Evolutionary conservation across 1,140 invertebrate species (phyloP).

Genomic region (Helicoverpa zea): DNA sequence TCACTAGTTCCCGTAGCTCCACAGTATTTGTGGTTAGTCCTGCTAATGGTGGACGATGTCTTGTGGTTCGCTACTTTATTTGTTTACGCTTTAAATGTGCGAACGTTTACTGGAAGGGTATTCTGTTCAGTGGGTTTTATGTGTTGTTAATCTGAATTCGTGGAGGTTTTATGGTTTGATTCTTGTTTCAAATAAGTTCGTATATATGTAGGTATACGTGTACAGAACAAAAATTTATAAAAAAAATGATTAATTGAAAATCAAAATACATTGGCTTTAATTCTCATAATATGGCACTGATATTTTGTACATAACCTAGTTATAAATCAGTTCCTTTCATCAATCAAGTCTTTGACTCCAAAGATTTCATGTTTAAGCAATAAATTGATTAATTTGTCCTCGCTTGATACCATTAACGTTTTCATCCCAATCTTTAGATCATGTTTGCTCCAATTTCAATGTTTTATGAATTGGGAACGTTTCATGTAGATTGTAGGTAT

Average conservation of each 20-base stretch:
- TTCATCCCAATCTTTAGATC: neutral
- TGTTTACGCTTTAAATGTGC: slow-evolving; percentile 19
- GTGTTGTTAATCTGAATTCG: neutral
- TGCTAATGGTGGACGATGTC: slow-evolving; percentile 34
- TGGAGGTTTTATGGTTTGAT: neutral
- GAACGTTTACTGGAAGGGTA: slow-evolving; percentile 7
- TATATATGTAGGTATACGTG: no score
- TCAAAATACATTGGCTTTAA: no score
- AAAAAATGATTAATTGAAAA: no score
- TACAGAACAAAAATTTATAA: no score
- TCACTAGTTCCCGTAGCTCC: no score
- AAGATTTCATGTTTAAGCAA: neutral
- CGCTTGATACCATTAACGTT: neutral
- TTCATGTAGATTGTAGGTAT: neutral
- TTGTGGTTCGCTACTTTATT: slow-evolving; percentile 16
- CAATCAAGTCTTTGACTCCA: neutral
- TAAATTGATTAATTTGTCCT: neutral
- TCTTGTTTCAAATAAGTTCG: no score
- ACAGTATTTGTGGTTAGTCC: slow-evolving; percentile 29
- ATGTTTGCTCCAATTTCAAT: slow-evolving; percentile 12
- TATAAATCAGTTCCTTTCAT: slow-evolving; percentile 1
- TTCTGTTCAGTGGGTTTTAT: neutral
- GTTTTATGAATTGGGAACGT: neutral
- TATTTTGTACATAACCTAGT: no score
- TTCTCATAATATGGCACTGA: no score